phyloP scores from a whole-genome alignment of 2,797 vertebrate species.

The Discoglossus pictus region DNA sequence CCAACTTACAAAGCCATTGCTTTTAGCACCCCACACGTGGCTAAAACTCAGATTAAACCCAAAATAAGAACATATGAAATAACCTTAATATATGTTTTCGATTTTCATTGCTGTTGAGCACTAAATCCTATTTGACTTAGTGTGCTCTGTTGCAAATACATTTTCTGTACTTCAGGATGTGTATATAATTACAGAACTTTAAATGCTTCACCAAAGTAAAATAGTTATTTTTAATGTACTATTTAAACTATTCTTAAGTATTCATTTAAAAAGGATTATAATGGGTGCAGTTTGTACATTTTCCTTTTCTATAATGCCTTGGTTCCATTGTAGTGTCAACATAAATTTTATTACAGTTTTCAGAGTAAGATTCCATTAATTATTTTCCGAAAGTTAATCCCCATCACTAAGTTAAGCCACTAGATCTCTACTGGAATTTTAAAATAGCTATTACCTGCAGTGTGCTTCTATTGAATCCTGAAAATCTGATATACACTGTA shows the following conservation, averaged over 20 bases:
- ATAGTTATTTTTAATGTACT: slow-evolving; percentile 44
- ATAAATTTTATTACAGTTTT: slow-evolving; percentile 53
- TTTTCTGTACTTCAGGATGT: slow-evolving; percentile 20
- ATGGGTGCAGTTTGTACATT: slow-evolving; percentile 21
- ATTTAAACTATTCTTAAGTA: slow-evolving; percentile 42
- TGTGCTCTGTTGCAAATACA: slow-evolving; percentile 17
- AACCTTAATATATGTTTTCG: slow-evolving; percentile 27
- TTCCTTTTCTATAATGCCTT: background rate
- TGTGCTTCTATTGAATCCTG: slow-evolving; percentile 3
- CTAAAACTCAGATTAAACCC: slow-evolving; percentile 10
- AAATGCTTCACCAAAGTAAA: slow-evolving; percentile 33
- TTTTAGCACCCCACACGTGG: no score
- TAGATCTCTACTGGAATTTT: slow-evolving; percentile 48
- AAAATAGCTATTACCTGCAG: slow-evolving; percentile 57
- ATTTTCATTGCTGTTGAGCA: slow-evolving; percentile 36
- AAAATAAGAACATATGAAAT: background rate
- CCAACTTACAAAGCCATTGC: no score
- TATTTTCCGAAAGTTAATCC: slow-evolving; percentile 63
- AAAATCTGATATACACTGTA: slow-evolving; percentile 29
- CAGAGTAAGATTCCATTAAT: slow-evolving; percentile 55
- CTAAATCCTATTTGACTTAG: slow-evolving; percentile 30
- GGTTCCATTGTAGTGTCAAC: slow-evolving; percentile 48
- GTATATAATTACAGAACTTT: slow-evolving; percentile 41
- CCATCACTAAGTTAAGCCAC: slow-evolving; percentile 43
- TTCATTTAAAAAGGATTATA: slow-evolving; percentile 37